Conservation (phyloP, 2,113 vertebrate species). For the Coryphaenoides rupestris region DNA sequence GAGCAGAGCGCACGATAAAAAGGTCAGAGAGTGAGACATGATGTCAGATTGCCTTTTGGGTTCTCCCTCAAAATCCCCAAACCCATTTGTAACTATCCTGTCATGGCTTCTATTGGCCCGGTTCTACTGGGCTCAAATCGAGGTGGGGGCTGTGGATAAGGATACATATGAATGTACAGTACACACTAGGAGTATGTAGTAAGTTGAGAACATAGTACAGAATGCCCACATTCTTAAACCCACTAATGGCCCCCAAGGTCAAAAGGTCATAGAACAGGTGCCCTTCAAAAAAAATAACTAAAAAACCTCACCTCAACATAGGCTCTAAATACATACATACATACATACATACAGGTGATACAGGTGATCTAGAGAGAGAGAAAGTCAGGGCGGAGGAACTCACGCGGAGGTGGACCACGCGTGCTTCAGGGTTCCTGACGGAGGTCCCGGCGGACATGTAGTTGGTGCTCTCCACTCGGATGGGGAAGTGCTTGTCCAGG, state of each 20-base stretch:
- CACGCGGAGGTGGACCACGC: constrained; percentile 83
- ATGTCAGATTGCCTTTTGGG: constrained; percentile 34
- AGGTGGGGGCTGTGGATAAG: neutral
- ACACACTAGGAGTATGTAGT: too few species aligned
- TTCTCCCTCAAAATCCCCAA: constrained; percentile 28
- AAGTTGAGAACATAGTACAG: too few species aligned
- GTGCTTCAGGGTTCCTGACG: constrained; percentile 83
- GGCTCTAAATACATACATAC: too few species aligned
- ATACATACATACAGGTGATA: too few species aligned
- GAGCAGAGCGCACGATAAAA: constrained; percentile 1
- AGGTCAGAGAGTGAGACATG: constrained; percentile 23
- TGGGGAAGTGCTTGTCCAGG: constrained; percentile 83
- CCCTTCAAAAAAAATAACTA: too few species aligned
- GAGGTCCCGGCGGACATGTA: constrained; percentile 85
- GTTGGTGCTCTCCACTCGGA: constrained; percentile 80
- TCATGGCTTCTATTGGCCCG: constrained; percentile 3
- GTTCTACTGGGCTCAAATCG: neutral
- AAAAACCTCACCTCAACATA: too few species aligned
- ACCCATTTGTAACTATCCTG: neutral
- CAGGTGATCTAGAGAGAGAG: too few species aligned
- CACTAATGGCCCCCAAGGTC: too few species aligned
- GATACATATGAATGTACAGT: too few species aligned
- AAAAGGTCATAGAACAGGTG: too few species aligned
- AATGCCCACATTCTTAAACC: too few species aligned
- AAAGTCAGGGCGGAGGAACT: constrained; percentile 42